These are phyloP conservation scores for Tryphoninae sp. DNA, from an alignment of 2,888 invertebrate species.

Conservation along the genomic window DNA sequence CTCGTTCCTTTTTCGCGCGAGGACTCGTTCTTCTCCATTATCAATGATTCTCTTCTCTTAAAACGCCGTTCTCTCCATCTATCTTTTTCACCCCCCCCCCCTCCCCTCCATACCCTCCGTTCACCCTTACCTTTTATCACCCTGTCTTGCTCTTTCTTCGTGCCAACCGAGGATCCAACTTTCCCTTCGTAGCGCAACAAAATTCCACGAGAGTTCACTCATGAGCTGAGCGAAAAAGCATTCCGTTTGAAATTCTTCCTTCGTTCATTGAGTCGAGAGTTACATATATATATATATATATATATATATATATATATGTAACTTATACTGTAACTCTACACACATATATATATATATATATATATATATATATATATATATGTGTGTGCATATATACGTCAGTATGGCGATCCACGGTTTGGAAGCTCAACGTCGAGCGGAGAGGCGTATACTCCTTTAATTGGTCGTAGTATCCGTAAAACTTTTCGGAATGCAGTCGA, in stretches of 20 bases:
- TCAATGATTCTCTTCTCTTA: slow-evolving; percentile 45
- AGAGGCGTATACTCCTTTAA: slow-evolving; percentile 47
- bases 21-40: slow-evolving; percentile 56
- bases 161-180: slow-evolving; percentile 41
- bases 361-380: too few relatives aligned
- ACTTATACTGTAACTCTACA: too few relatives aligned
- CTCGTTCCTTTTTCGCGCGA: not conserved
- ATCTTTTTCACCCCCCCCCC: not conserved
- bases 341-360: too few relatives aligned
- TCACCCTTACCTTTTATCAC: slow-evolving; percentile 25
- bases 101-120: not conserved
- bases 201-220: slow-evolving; percentile 61
- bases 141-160: slow-evolving; percentile 8
- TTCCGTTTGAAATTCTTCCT: slow-evolving; percentile 60
- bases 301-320: too few relatives aligned
- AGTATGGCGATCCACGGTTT: too few relatives aligned
- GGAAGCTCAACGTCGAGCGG: too few relatives aligned
- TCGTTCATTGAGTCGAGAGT: slow-evolving; percentile 54
- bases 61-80: slow-evolving; percentile 23
- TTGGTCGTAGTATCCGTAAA: slow-evolving; percentile 50
- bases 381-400: too few relatives aligned
- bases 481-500: slow-evolving; percentile 26
- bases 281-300: slow-evolving; percentile 17
- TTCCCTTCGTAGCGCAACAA: slow-evolving; percentile 38
- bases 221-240: slow-evolving; percentile 28